Evolutionary conservation across 1,140 invertebrate genomes (phyloP).

Genomic region (Drosophila rufa): DNA sequence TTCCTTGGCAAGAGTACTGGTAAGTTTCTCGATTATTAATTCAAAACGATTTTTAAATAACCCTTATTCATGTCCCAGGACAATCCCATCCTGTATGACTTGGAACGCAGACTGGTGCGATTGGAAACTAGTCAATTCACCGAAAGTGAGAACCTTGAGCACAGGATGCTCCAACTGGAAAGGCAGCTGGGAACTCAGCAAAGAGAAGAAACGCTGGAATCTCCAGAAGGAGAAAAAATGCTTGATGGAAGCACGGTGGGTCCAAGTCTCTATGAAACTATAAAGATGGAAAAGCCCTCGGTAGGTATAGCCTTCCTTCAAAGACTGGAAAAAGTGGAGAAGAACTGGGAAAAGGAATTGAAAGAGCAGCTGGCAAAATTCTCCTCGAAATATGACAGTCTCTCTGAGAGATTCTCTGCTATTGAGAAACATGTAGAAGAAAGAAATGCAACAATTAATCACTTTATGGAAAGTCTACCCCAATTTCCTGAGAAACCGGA

Average conservation of each 20-base stretch:
- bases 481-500: too few species aligned
- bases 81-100: not conserved
- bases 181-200: not conserved
- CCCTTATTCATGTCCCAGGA: not conserved
- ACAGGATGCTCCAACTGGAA: not conserved
- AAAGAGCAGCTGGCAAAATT: not conserved
- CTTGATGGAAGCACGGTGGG: not conserved
- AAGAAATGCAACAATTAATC: too few species aligned
- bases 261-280: too few species aligned
- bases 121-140: not conserved
- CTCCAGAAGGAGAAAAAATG: too few species aligned
- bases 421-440: not conserved
- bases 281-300: accelerated
- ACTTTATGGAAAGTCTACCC: too few species aligned
- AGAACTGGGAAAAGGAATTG: not conserved
- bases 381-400: not conserved
- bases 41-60: not conserved
- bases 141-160: not conserved
- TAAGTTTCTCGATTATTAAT: not conserved
- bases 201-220: not conserved
- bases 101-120: not conserved
- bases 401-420: not conserved
- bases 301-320: not conserved
- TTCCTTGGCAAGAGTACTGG: not conserved
- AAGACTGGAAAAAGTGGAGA: too few species aligned